phyloP scores from a whole-genome alignment of 2,113 vertebrate genomes.

The Gymnarchus niloticus region DNA sequence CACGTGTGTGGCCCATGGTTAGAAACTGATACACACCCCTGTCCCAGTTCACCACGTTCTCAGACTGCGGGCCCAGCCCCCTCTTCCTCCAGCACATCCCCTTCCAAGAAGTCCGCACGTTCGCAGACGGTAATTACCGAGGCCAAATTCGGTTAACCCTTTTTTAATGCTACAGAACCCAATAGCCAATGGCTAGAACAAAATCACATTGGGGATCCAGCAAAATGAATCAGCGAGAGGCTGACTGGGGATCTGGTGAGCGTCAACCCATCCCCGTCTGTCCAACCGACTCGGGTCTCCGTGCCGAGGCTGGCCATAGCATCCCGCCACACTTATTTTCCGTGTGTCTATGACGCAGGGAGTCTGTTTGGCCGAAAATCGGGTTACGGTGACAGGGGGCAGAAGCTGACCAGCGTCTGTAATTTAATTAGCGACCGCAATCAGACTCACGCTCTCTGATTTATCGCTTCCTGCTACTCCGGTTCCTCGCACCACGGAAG shows the following conservation, averaged over 20 bases:
- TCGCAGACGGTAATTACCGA: conserved; percentile 57
- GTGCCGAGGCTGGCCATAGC: conserved; percentile 70
- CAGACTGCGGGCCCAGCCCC: neutral
- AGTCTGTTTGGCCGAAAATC: conserved; percentile 79
- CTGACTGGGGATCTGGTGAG: conserved; percentile 78
- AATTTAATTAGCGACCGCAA: conserved; percentile 88
- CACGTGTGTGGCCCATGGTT: neutral
- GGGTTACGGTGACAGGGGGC: conserved; percentile 78
- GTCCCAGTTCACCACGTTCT: conserved; percentile 12
- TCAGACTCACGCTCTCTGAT: conserved; percentile 84
- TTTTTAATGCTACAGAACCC: conserved; percentile 57
- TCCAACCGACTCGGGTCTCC: conserved; percentile 63
- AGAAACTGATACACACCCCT: neutral
- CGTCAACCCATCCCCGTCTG: conserved; percentile 62
- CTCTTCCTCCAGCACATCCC: conserved; percentile 31
- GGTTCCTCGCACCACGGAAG: conserved; percentile 67
- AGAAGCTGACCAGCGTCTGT: conserved; percentile 79
- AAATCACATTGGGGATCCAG: conserved; percentile 61
- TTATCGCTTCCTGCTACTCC: conserved; percentile 92
- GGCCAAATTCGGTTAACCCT: conserved; percentile 62
- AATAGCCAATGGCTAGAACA: conserved; percentile 61
- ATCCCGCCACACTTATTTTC: conserved; percentile 60
- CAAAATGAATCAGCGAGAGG: conserved; percentile 76
- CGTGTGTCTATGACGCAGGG: conserved; percentile 71
- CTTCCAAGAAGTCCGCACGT: conserved; percentile 39